Conservation (phyloP, 2,113 vertebrate species). For the Cranoglanis bouderius region DNA sequence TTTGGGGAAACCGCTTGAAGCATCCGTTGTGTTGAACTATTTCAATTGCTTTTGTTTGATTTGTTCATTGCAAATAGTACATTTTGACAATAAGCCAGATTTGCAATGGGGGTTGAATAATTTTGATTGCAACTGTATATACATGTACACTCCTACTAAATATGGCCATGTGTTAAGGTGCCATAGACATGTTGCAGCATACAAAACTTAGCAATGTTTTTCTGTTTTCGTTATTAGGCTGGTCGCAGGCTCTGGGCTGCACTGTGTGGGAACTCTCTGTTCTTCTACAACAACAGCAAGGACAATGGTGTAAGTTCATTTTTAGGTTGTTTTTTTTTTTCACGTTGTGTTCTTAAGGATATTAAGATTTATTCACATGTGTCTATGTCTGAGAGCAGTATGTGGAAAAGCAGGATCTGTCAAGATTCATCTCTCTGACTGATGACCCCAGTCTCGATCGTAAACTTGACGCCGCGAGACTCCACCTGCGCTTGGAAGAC, state of each 20-base stretch:
- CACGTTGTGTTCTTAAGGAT: neutral
- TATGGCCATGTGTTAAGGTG: neutral
- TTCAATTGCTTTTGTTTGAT: too few relatives aligned
- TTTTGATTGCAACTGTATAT: too few relatives aligned
- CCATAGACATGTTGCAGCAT: neutral
- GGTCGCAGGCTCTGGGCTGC: slow-evolving; percentile 74
- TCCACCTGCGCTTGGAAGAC: slow-evolving; percentile 66
- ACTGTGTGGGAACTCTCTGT: neutral
- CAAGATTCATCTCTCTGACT: slow-evolving; percentile 64
- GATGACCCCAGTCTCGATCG: slow-evolving; percentile 66
- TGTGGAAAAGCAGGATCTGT: slow-evolving; percentile 77
- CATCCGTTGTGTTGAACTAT: too few relatives aligned
- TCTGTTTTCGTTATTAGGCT: slow-evolving; percentile 59
- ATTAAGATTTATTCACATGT: neutral
- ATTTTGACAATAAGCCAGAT: too few relatives aligned
- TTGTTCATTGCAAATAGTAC: too few relatives aligned
- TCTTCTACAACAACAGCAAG: slow-evolving; percentile 22
- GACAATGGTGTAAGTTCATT: neutral
- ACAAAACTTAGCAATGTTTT: neutral
- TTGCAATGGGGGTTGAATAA: too few relatives aligned
- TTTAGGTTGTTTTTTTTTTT: neutral
- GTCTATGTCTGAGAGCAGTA: slow-evolving; percentile 66
- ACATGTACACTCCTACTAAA: neutral
- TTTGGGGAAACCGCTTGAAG: too few relatives aligned
- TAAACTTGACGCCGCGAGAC: slow-evolving; percentile 56